A percentile compares a stretch with the other conserved stretches of the same genome.
Evolutionary conservation across 2,888 invertebrate genomes (phyloP).

Genomic region (Dynastes maya): DNA sequence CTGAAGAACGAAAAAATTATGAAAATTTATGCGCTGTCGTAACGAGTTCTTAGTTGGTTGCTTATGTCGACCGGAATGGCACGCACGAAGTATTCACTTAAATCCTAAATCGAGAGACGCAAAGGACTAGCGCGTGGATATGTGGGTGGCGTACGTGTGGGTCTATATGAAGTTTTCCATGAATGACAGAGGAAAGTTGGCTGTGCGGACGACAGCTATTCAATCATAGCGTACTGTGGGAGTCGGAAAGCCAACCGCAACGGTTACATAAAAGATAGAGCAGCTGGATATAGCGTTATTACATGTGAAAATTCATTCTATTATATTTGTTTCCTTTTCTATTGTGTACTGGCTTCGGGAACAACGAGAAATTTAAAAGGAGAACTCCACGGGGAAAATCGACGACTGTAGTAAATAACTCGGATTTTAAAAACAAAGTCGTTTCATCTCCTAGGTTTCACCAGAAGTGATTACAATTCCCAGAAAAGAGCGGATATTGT

Average conservation of each 20-base stretch:
- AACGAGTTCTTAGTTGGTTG: conserved; percentile 31
- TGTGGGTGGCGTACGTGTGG: neutral
- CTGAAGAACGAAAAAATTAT: conserved; percentile 11
- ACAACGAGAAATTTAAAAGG: no score
- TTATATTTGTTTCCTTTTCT: neutral
- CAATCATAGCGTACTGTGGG: conserved; percentile 34
- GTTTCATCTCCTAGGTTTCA: no score
- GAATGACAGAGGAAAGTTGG: conserved; percentile 40
- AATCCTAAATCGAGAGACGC: conserved; percentile 35
- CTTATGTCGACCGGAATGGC: conserved; percentile 23
- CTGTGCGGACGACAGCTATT: conserved; percentile 41
- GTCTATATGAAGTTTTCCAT: conserved; percentile 27
- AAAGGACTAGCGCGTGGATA: neutral
- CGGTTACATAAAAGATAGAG: conserved; percentile 7
- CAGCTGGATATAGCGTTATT: conserved; percentile 3
- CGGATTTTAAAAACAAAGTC: no score
- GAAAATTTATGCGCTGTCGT: conserved; percentile 34
- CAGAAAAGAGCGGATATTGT: no score
- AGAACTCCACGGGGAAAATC: no score
- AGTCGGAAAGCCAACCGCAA: conserved; percentile 11
- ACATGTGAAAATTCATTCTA: conserved; percentile 21
- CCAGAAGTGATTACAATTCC: no score
- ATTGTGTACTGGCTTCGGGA: no score
- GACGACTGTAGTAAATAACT: no score
- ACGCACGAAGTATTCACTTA: conserved; percentile 37